Evolutionary conservation across 2,797 vertebrate genomes (phyloP), one percentile per base, ranked within the genome.

Genomic region (Catamblyrhynchus diadema): DNA sequence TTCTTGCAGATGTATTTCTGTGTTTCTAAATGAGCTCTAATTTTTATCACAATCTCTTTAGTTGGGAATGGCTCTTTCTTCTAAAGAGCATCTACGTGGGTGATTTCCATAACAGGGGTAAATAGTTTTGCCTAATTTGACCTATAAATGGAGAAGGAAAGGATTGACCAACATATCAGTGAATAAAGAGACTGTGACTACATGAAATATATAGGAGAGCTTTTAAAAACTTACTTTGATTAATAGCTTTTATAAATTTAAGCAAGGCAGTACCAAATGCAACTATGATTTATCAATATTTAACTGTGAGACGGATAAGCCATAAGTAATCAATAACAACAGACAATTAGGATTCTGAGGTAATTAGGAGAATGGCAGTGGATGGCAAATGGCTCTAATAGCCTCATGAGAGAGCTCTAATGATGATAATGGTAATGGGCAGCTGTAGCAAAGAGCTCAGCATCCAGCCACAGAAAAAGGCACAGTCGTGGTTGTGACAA

Each of bases 241-340:
- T 85, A 94, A 75, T 71, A 74, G 27, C 53, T 80, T 91, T 23
- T 60, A 53, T 73, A 57, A 94, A 85, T 82, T 50, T 61, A 64
- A 67, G 37, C 27, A 42, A 13, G n/a, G 4, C 39, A n/a, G 37
- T 33, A 48, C 8, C 19, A 71, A 91, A 83, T 48, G 45, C 53
- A 77, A 4, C 56, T 73, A 17, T 56, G 65, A 62, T 64, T 74
- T 91, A 60, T 82, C 79, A 87, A 54, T 81, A 91, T 87, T 70
- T 73, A 62, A 32, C 71, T 87, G 61, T 67, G 79, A 86, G 79
- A 66, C 0, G 1, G 51, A 45, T 66, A 80, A 92, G 37, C 28
- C n/a, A 12, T 70, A 77, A 60, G n/a, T 91, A 45, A 81, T 94
- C 93, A 90, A 87, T 93, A 85, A 27, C 79, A 89, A 57, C 20